Percentiles rank a stretch among this genome's conserved stretches.
These are phyloP conservation scores for Dryobotodes eremita DNA, from an alignment of 2,888 invertebrate species.

Conservation along the genomic window DNA sequence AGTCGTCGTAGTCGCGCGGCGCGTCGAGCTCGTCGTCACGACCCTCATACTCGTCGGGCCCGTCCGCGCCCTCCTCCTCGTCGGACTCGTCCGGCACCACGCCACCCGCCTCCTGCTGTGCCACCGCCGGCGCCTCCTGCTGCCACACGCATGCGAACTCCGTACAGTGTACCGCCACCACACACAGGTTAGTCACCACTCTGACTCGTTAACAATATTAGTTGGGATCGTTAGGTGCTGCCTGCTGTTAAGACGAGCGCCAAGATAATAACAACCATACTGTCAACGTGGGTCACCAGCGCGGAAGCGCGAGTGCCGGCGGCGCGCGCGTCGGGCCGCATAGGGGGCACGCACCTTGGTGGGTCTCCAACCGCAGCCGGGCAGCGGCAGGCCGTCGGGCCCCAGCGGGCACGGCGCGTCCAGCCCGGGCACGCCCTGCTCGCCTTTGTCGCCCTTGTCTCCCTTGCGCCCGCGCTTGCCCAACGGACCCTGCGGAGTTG, in stretches of 20 bases:
- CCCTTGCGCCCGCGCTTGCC: conserved; percentile 98
- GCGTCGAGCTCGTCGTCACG: conserved; percentile 81
- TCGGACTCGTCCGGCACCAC: conserved; percentile 66
- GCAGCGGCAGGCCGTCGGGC: conserved; percentile 98
- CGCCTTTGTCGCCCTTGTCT: conserved; percentile 97
- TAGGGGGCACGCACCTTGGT: conserved; percentile 92
- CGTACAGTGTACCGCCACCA: conserved; percentile 43
- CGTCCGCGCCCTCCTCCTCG: conserved; percentile 66
- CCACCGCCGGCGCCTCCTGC: conserved; percentile 74
- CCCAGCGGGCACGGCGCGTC: conserved; percentile 99
- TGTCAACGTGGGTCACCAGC: conserved; percentile 28
- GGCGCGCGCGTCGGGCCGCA: conserved; percentile 39
- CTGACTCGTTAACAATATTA: conserved; percentile 27
- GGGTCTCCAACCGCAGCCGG: conserved; percentile 98
- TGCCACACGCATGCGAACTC: conserved; percentile 66
- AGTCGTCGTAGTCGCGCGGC: conserved; percentile 87
- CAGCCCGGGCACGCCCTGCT: conserved; percentile 98
- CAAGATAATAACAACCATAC: conserved; percentile 45
- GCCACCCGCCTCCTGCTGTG: conserved; percentile 67
- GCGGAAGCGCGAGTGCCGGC: conserved; percentile 23
- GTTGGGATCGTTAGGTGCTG: conserved; percentile 33
- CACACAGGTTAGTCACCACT: conserved; percentile 30
- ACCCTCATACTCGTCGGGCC: conserved; percentile 78
- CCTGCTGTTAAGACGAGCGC: conserved; percentile 16
- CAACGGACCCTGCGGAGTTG: conserved; percentile 93